Evolutionary conservation across 2,797 vertebrate genomes (phyloP), one percentile per base, ranked within the genome.

Genomic region (Periparus ater): DNA sequence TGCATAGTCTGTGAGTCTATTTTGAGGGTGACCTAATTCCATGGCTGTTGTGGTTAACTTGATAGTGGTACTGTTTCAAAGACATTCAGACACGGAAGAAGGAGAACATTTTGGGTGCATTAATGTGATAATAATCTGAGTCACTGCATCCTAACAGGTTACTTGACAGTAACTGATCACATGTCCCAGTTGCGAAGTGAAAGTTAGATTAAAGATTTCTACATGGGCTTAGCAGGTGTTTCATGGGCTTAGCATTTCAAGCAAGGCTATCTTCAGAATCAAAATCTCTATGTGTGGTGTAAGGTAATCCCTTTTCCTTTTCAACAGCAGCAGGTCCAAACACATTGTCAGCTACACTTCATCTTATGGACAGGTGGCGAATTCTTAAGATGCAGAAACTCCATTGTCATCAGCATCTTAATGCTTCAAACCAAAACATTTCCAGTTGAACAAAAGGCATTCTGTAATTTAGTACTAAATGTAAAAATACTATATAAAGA

Each of bases 381-480:
- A 67, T 62, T 91, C 40, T 85, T 73, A 58, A 50, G 40, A 36
- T 23, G 29, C 8, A 47, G n/a, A 40, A 51, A 73, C 27, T 70
- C 29, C 53, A 17, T 11, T 68, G 26, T 58, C 4, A 2, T 84
- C 78, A 58, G n/a, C 53, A 51, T 65, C 57, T 74, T 82, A 84
- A 58, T 65, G 42, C 65, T 92, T 91, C 44, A 83, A 75, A 86
- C 21, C 18, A 77, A 72, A 88, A 65, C 25, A 26, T 27, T 95
- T 89, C 13, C 57, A 50, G 30, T 75, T 85, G 47, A 91, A 90
- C 53, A 70, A 76, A 85, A 82, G 27, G 9, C 32, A 60, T 89
- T 92, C 76, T 92, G 68, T 75, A 71, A 63, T 48, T 85, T 34
- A 68, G 34, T 50, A 78, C 88, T 73, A 88, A 93, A 80, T 78